Evolutionary conservation across 2,113 vertebrate genomes (phyloP), one percentile per base, ranked within the genome.

Genomic region (Alectura lathami): DNA sequence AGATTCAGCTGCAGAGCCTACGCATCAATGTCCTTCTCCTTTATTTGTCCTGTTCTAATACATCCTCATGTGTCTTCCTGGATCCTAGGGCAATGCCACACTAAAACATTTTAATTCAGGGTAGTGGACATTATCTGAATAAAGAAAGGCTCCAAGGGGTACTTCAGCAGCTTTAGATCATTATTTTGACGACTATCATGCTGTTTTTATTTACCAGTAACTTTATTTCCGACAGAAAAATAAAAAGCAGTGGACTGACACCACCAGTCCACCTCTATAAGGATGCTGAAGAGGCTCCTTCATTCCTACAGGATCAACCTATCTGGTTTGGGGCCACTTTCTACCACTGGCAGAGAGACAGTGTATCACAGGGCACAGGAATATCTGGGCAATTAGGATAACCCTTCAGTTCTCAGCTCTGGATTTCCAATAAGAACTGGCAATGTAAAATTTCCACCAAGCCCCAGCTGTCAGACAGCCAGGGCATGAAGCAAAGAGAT

Each of bases 71-170:
- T 48, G 6, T 77, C 32, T 78, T 83, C 38, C 26, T 30, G 38
- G 32, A 76, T 64, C 38, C 32, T 21, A 17, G 3, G 18, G 38
- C 40, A 68, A 72, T 47, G 40, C 48, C 2, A 1, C 27, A 67
- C 3, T 5, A 1, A 60, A 93, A 54, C 0, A 0, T 48, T 68
- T 76, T 47, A 54, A 43, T 17, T 20, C 27, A 45, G 22, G 24
- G 17, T 48, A 34, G 17, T 51, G 90, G 51, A 68, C 8, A 23
- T 0, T 29, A 10, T 17, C 56, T 38, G 30, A 50, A 81, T 67
- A 40, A 51, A 81, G 80, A 69, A 57, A n/a, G 0, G 26, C 6
- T 23, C 22, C 21, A 59, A 74, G 34, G 22, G 7, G 24, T 36
- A 17, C 30, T 75, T 22, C 32, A 62, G 51, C 57, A 81, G 34